Conservation (phyloP, 2,888 invertebrate species). For the Sinotaia quadrata region DNA sequence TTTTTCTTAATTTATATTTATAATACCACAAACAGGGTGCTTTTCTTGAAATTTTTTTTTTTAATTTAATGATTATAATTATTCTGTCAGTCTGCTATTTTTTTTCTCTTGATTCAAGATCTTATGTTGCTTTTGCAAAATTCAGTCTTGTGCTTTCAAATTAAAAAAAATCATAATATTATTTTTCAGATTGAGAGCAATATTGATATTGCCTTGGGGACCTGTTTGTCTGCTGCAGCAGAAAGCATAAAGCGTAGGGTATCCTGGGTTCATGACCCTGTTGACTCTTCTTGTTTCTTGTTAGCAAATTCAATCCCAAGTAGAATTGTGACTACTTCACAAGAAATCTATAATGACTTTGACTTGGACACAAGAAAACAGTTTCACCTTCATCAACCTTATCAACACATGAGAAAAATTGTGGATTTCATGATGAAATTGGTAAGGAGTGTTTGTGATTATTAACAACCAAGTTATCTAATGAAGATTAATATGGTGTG, state of each 20-base stretch:
- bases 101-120: no score
- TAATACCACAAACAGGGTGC: no score
- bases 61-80: no score
- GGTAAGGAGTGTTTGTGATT: constrained; percentile 15
- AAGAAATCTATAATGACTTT: constrained; percentile 18
- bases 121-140: no score
- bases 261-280: constrained; percentile 25
- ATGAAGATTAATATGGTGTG: constrained; percentile 17
- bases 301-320: constrained; percentile 13
- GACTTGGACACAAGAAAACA: neutral
- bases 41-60: no score
- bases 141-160: no score
- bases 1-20: no score
- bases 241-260: neutral
- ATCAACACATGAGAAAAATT: constrained; percentile 29
- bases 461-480: neutral
- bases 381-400: constrained; percentile 21
- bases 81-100: no score
- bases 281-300: constrained; percentile 14
- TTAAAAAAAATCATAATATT: no score
- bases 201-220: neutral
- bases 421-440: constrained; percentile 29
- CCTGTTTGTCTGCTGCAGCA: neutral
- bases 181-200: neutral
- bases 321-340: neutral